Conservation (phyloP, 2,888 invertebrate genomes). For the Gymnosoma rotundatum region DNA sequence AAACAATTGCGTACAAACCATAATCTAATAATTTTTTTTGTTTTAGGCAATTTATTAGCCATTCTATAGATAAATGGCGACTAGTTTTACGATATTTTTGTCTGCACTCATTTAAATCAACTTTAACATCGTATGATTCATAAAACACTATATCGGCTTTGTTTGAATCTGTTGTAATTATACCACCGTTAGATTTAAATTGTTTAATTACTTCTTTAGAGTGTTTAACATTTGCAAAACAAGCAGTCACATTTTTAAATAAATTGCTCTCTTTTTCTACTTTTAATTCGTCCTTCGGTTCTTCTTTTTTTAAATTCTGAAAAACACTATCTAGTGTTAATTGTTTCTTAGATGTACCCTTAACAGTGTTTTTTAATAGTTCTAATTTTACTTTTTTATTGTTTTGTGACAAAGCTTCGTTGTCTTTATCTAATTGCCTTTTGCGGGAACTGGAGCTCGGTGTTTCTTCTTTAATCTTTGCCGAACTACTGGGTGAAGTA, state of each 20-base stretch:
- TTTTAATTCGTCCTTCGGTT: not conserved
- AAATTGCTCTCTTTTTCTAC: conserved; percentile 67
- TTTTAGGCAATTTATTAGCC: conserved; percentile 77
- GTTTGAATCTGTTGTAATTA: conserved; percentile 72
- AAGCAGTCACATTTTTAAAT: conserved; percentile 74
- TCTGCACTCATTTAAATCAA: conserved; percentile 74
- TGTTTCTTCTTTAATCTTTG: conserved; percentile 33
- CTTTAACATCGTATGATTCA: conserved; percentile 29
- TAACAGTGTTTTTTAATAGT: conserved; percentile 20
- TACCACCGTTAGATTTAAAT: conserved; percentile 76
- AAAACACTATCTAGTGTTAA: conserved; percentile 64
- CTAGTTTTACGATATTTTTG: conserved; percentile 75
- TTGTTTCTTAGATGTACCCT: conserved; percentile 53
- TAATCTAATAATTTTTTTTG: conserved; percentile 73
- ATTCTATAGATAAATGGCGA: conserved; percentile 77
- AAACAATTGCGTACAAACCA: conserved; percentile 76
- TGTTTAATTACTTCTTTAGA: conserved; percentile 54
- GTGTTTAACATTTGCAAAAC: conserved; percentile 71
- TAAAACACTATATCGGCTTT: conserved; percentile 76
- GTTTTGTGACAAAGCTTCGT: not conserved
- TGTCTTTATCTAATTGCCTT: conserved; percentile 44
- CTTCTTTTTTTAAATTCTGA: conserved; percentile 41
- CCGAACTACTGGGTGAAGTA: conserved; percentile 29
- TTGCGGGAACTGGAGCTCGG: conserved; percentile 48
- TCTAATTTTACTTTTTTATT: conserved; percentile 56